Conservation (phyloP, 2,797 vertebrate species). For the Halcyon smyrnensis region DNA sequence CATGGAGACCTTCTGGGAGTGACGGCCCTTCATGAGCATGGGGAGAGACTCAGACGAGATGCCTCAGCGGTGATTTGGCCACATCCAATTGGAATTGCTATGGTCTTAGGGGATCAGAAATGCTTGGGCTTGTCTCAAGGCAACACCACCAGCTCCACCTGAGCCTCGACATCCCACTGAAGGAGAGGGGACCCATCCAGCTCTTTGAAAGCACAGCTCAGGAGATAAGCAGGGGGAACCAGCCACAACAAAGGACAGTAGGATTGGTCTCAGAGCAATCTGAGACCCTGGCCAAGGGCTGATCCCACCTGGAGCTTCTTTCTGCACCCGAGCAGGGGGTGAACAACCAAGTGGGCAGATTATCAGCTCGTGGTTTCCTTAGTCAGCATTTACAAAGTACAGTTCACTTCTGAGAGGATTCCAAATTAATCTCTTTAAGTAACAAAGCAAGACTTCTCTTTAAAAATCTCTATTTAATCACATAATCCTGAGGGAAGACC, state of each 20-base stretch:
- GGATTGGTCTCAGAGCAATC: no score
- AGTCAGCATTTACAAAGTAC: background rate
- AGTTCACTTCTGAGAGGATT: slow-evolving; percentile 26
- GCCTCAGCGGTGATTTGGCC: background rate
- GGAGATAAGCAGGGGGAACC: background rate
- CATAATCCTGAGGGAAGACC: slow-evolving; percentile 43
- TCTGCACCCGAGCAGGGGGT: background rate
- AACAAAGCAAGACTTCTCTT: slow-evolving; percentile 45
- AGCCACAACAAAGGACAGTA: fast-evolving
- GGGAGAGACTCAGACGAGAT: fast-evolving
- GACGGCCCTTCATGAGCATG: background rate
- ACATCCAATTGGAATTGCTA: background rate
- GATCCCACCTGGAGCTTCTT: background rate
- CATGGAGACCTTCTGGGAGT: background rate
- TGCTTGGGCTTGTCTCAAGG: background rate
- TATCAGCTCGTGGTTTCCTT: background rate
- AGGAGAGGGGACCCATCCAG: background rate
- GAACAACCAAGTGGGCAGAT: fast-evolving
- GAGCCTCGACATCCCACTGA: background rate
- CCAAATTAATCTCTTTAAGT: slow-evolving; percentile 38
- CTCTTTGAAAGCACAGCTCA: background rate
- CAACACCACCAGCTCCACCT: fast-evolving
- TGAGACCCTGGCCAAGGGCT: fast-evolving
- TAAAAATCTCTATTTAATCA: slow-evolving; percentile 26
- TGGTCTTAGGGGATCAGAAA: background rate